Percentiles rank a stretch among this genome's conserved stretches.
Conservation (phyloP, 1,140 invertebrate species). For the Callitettix versicolor region DNA sequence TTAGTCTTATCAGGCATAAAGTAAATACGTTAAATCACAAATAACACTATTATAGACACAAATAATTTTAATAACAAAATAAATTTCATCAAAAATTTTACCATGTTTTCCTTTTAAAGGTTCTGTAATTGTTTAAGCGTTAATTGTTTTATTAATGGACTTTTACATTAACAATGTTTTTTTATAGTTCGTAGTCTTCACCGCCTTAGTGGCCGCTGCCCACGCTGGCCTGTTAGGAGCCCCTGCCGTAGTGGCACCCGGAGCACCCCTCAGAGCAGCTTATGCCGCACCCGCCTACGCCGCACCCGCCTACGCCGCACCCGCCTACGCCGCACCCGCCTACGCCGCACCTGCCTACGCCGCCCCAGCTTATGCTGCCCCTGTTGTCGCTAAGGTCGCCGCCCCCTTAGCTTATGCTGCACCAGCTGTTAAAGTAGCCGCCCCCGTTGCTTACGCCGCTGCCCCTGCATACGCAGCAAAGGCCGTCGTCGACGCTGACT, state of each 20-base stretch:
- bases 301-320: constrained; percentile 4
- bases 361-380: constrained; percentile 5
- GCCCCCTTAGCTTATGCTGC: not conserved
- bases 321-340: constrained; percentile 15
- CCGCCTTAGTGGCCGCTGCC: constrained; percentile 27
- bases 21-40: no score
- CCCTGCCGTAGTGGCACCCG: constrained; percentile 18
- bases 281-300: constrained; percentile 5
- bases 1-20: no score
- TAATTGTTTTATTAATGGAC: no score
- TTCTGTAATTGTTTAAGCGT: no score
- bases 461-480: not conserved
- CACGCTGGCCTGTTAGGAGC: constrained; percentile 26
- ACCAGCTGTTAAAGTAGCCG: no score
- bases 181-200: constrained; percentile 30
- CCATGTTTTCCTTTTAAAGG: no score
- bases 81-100: no score
- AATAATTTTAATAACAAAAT: no score
- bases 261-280: constrained; percentile 15
- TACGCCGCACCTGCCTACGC: constrained; percentile 17
- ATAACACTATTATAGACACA: no score
- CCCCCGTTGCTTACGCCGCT: constrained; percentile 17
- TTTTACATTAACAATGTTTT: no score
- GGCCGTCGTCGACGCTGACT: constrained; percentile 29
- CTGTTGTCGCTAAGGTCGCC: constrained; percentile 18